These are phyloP conservation scores for Xylophagus ater DNA, from an alignment of 2,888 invertebrate genomes.

Conservation along the genomic window DNA sequence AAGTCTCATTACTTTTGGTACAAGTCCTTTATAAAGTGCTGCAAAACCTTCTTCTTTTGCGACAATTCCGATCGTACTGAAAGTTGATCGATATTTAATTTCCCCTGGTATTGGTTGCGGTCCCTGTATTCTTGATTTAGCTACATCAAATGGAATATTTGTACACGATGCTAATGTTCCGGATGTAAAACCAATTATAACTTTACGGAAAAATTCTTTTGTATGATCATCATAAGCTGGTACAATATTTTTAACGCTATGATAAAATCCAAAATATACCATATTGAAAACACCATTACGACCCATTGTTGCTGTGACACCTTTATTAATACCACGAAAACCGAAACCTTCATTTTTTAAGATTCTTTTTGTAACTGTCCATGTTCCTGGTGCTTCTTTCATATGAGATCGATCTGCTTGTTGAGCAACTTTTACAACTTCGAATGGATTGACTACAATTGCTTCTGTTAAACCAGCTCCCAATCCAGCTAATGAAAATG, in stretches of 20 bases:
- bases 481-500: slow-evolving; percentile 78
- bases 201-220: slow-evolving; percentile 61
- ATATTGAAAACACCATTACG: slow-evolving; percentile 87
- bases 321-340: slow-evolving; percentile 70
- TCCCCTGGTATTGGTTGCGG: slow-evolving; percentile 64
- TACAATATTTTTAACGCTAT: slow-evolving; percentile 69
- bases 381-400: slow-evolving; percentile 61
- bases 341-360: slow-evolving; percentile 67
- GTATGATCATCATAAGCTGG: slow-evolving; percentile 56
- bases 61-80: slow-evolving; percentile 59
- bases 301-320: slow-evolving; percentile 76
- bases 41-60: slow-evolving; percentile 80
- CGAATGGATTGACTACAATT: slow-evolving; percentile 85
- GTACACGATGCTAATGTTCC: slow-evolving; percentile 76
- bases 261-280: slow-evolving; percentile 92
- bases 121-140: slow-evolving; percentile 90
- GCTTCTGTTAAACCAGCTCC: slow-evolving; percentile 87
- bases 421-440: slow-evolving; percentile 87
- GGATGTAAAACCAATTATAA: slow-evolving; percentile 74
- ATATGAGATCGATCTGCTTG: slow-evolving; percentile 58
- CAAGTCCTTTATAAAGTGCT: slow-evolving; percentile 82
- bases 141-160: slow-evolving; percentile 94
- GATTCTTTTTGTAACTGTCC: slow-evolving; percentile 69
- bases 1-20: slow-evolving; percentile 81
- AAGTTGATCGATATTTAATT: slow-evolving; percentile 68